Base-by-base conservation (phyloP, 2,797 vertebrate genomes). In the Huso huso region DNA sequence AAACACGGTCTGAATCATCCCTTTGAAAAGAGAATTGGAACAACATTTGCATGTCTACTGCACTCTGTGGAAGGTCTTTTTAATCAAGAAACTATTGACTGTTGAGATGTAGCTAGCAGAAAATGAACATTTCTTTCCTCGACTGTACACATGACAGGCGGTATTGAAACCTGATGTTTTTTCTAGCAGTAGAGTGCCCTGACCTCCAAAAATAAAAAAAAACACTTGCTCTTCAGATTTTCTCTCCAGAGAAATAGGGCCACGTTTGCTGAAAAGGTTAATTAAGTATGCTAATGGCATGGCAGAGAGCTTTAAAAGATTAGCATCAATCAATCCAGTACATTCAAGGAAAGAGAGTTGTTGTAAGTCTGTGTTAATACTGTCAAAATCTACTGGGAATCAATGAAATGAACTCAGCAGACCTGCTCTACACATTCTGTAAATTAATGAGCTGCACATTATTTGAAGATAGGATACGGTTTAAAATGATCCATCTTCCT, bases 211-310 rank as follows among this genome's bases (percentile, higher is more conserved):
- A 37, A 37, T 3, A 23, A 37, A 37, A 37, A 62, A 37, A 37
- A 37, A 60, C 49, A 51, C 58, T 66, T 69, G 6, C 64, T 78
- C 58, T 75, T 67, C 76, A 49, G 71, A 70, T 58, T 61, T 61
- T 13, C 58, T 72, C 50, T 53, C 10, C 57, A 51, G 68, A 66
- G 68, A 74, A 49, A 68, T 68, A 69, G 8, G 11, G 72, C 61
- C 37, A 60, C 50, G 8, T 2, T 72, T 75, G 67, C 49, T 48
- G 62, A 66, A 73, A 58, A 76, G n/a, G 23, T 63, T 72, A 60
- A 70, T 68, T 73, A 72, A 65, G 53, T 53, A 57, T 72, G 13
- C 23, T 75, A 63, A 74, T 68, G 48, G 10, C 23, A 12, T 55
- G 13, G 52, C 70, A 55, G 8, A 69, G 6, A 76, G 0, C 66